These are phyloP conservation scores for Epizoanthus scotinus DNA, from an alignment of 92 coral and sea anemone genomes.

Conservation along the genomic window DNA sequence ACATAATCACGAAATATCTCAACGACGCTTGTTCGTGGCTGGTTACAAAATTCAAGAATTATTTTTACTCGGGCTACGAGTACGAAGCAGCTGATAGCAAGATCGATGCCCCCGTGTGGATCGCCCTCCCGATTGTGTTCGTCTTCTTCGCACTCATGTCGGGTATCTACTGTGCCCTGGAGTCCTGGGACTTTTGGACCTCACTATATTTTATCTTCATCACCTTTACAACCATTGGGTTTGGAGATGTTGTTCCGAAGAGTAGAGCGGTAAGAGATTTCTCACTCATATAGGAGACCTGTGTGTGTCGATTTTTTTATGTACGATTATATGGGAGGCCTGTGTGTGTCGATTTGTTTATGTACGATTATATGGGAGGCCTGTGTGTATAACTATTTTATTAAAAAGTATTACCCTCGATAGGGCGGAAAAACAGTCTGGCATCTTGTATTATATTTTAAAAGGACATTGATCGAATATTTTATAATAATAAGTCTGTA, in stretches of 20 bases:
- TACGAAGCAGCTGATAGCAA: conserved; percentile 73
- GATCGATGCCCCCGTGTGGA: conserved; percentile 89
- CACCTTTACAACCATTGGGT: conserved; percentile 92
- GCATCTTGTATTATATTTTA: too few relatives aligned
- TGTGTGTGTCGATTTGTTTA: too few relatives aligned
- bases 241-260: conserved; percentile 88
- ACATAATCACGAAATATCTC: conserved; percentile 73
- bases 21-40: conserved; percentile 85
- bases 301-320: not conserved
- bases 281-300: not conserved
- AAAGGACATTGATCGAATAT: too few relatives aligned
- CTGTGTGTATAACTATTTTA: too few relatives aligned
- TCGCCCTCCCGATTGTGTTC: conserved; percentile 77
- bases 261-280: conserved; percentile 76
- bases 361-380: too few relatives aligned
- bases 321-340: too few relatives aligned
- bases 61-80: conserved; percentile 68
- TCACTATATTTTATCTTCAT: conserved; percentile 88
- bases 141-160: conserved; percentile 84
- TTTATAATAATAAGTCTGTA: too few relatives aligned
- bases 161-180: conserved; percentile 76
- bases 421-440: too few relatives aligned
- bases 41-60: conserved; percentile 60
- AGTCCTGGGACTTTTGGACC: conserved; percentile 94
- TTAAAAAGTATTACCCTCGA: too few relatives aligned